Percentiles rank a stretch among this genome's conserved stretches.
phyloP scores from a whole-genome alignment of 2,797 vertebrate species.

The Enteromius treurensis region DNA sequence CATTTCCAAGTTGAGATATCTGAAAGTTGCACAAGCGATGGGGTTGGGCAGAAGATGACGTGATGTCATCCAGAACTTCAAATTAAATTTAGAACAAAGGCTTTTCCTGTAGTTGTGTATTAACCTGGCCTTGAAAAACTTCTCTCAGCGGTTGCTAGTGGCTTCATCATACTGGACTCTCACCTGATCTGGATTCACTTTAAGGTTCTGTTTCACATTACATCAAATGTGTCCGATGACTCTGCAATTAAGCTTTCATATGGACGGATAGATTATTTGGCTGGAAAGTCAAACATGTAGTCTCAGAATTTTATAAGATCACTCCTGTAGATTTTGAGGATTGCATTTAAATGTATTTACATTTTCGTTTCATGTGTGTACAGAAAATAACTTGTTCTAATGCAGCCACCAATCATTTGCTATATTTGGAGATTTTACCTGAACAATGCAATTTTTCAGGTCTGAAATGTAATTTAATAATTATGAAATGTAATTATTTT shows the following conservation, averaged over 20 bases:
- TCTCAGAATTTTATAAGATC: neutral
- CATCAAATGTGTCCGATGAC: neutral
- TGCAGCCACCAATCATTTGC: neutral
- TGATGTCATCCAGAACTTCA: neutral
- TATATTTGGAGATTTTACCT: neutral
- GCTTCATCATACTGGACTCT: neutral
- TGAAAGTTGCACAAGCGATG: constrained; percentile 22
- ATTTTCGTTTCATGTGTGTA: neutral
- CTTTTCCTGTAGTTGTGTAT: neutral
- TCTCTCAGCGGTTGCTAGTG: neutral
- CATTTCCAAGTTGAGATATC: constrained; percentile 14
- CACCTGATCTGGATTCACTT: neutral
- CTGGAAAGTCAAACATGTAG: neutral
- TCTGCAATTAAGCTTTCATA: neutral
- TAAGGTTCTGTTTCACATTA: neutral
- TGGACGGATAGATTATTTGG: neutral
- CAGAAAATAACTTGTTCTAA: neutral
- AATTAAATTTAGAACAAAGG: neutral
- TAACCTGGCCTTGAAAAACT: neutral
- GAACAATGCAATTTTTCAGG: neutral
- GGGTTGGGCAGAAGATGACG: constrained; percentile 5
- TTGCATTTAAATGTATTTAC: neutral
- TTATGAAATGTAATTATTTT: no score
- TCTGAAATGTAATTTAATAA: no score
- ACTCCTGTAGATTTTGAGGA: neutral